Base-by-base conservation (phyloP, 2,797 vertebrate genomes). In the Odontamblyopus rebecca region DNA sequence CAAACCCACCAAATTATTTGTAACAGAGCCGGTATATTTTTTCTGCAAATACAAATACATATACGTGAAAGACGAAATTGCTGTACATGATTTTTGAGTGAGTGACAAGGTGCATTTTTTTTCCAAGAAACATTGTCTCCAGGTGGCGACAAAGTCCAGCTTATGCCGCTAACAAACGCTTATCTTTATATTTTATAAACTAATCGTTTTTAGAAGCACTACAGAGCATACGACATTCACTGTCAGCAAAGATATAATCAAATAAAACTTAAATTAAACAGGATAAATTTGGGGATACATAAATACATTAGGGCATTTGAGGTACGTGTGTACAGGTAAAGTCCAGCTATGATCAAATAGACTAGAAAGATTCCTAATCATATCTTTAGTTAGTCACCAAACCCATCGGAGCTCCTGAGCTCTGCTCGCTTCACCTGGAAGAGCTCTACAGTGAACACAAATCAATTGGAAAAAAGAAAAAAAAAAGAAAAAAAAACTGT, bases 61-160 rank as follows among this genome's bases (percentile, higher is more conserved):
- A 94, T 96, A 76, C 94, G 92, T 93, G 94, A 95, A 93, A 90
- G 94, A 94, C 93, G 93, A 94, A 94, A 90, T 85, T 91, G 92
- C 94, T 95, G 94, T 93, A 90, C 94, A 94, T 93, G 73, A 93
- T 93, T 74, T 86, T 93, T 94, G 93, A 94, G 92, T 92, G 90
- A 94, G 94, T 91, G 95, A 91, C 95, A 89, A 94, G 91, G 93
- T 93, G 94, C 93, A 89, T 48, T 48, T 88, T 93, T 95, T 92
- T 61, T 72, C 90, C 93, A 95, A 94, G 91, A 93, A 94, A 94
- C 94, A 93, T 94, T 93, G 93, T 94, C 93, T 94, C 96, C 94
- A 93, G 94, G 93, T 95, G 95, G 95, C 95, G 95, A 96, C 96
- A 96, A 96, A 97, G 96, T 94, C 96, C 96, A 95, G 96, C 96